A percentile compares a stretch with the other conserved stretches of the same genome.
These are phyloP conservation scores for Hirtodrosophila duncani DNA, from an alignment of 2,888 invertebrate species.

Conservation along the genomic window DNA sequence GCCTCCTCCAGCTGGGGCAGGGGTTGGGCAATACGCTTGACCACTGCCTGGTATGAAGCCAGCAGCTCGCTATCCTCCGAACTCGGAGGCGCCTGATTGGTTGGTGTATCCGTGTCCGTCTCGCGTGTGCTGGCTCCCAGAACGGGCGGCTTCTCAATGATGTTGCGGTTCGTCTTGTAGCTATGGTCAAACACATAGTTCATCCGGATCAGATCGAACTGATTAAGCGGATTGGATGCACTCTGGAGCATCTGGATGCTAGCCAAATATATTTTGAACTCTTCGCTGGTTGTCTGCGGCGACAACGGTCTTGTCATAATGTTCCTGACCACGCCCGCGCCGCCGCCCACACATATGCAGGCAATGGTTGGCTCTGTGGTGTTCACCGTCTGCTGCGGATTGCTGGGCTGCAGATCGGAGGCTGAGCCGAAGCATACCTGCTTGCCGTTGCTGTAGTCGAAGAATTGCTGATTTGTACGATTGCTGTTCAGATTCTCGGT, in stretches of 20 bases:
- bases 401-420: constrained; percentile 77
- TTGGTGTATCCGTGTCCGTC: constrained; percentile 61
- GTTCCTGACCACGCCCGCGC: constrained; percentile 75
- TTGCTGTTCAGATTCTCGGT: constrained; percentile 76
- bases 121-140: constrained; percentile 44
- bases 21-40: constrained; percentile 45
- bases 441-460: constrained; percentile 69
- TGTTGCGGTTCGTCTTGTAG: constrained; percentile 57
- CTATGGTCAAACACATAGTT: constrained; percentile 81
- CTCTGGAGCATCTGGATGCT: constrained; percentile 86
- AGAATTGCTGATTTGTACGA: constrained; percentile 66
- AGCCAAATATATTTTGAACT: constrained; percentile 85
- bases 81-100: constrained; percentile 57
- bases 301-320: constrained; percentile 84
- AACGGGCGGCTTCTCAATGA: constrained; percentile 47
- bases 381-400: constrained; percentile 27
- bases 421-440: constrained; percentile 78
- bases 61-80: constrained; percentile 73
- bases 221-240: constrained; percentile 82
- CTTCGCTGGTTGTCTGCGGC: constrained; percentile 83
- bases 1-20: constrained; percentile 80
- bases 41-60: constrained; percentile 60
- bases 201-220: constrained; percentile 82
- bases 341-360: constrained; percentile 75
- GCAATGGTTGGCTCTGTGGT: constrained; percentile 32